A percentile compares a stretch with the other conserved stretches of the same genome.
phyloP scores from a whole-genome alignment of 2,888 invertebrate species.

The Protophormia terraenovae region DNA sequence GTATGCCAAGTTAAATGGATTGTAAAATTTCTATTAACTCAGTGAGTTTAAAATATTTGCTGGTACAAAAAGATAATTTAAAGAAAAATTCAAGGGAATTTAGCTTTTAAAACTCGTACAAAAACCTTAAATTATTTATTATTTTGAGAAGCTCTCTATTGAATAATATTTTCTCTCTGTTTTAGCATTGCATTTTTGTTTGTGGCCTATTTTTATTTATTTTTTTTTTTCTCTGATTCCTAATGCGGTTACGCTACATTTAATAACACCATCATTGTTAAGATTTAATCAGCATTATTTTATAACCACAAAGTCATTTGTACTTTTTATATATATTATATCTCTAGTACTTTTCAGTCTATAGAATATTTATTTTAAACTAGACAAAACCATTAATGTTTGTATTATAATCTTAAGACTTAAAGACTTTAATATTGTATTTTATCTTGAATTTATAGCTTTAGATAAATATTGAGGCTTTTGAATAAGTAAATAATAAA shows the following conservation, averaged over 20 bases:
- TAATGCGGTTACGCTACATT: constrained; percentile 56
- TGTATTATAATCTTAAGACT: constrained; percentile 8
- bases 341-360: not conserved
- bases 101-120: not conserved
- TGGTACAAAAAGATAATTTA: not conserved
- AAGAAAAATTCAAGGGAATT: not conserved
- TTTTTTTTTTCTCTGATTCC: not conserved
- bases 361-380: not conserved
- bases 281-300: constrained; percentile 55
- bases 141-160: not conserved
- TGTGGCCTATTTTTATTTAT: not conserved
- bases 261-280: constrained; percentile 26
- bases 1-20: constrained; percentile 60
- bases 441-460: constrained; percentile 3
- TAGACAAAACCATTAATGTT: constrained; percentile 15
- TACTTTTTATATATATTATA: not conserved
- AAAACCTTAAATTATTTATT: not conserved
- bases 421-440: not conserved
- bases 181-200: not conserved
- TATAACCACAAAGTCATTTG: constrained; percentile 53
- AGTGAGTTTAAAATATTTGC: not conserved
- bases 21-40: constrained; percentile 37
- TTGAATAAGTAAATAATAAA: not conserved
- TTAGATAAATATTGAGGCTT: not conserved
- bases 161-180: not conserved